Percentiles rank a stretch among this genome's conserved stretches.
Conservation (phyloP, 1,140 invertebrate species). For the Copidosoma floridanum region DNA sequence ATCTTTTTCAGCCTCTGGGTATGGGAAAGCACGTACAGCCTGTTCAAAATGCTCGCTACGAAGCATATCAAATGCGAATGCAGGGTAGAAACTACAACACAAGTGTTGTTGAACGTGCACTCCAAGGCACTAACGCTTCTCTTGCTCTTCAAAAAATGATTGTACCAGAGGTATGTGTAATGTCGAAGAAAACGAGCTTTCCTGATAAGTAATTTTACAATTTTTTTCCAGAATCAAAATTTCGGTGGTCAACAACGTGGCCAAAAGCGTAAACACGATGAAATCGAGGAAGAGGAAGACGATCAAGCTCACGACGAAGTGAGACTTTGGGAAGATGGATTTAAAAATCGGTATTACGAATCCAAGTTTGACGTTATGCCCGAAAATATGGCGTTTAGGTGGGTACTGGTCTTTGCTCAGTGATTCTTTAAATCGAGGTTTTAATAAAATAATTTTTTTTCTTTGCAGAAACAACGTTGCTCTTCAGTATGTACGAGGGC, state of each 20-base stretch:
- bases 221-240: constrained; percentile 25
- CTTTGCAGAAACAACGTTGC: constrained; percentile 77
- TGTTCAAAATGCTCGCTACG: constrained; percentile 66
- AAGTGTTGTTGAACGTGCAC: constrained; percentile 29
- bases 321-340: constrained; percentile 94
- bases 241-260: constrained; percentile 35
- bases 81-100: constrained; percentile 43
- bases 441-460: constrained; percentile 1
- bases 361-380: constrained; percentile 90
- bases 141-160: constrained; percentile 54
- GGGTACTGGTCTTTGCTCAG: too few relatives aligned
- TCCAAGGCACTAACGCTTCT: constrained; percentile 38
- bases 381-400: constrained; percentile 82
- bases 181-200: too few relatives aligned
- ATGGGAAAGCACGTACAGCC: constrained; percentile 53
- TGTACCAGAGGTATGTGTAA: constrained; percentile 41
- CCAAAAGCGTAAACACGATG: constrained; percentile 56
- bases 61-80: constrained; percentile 68
- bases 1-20: constrained; percentile 54
- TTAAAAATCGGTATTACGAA: constrained; percentile 97
- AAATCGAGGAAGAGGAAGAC: constrained; percentile 62
- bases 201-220: too few relatives aligned
- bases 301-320: constrained; percentile 89
- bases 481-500: constrained; percentile 89
- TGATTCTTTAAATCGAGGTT: constrained; percentile 7